Base-by-base conservation (phyloP, 2,888 invertebrate species). In the Acheta domesticus region DNA sequence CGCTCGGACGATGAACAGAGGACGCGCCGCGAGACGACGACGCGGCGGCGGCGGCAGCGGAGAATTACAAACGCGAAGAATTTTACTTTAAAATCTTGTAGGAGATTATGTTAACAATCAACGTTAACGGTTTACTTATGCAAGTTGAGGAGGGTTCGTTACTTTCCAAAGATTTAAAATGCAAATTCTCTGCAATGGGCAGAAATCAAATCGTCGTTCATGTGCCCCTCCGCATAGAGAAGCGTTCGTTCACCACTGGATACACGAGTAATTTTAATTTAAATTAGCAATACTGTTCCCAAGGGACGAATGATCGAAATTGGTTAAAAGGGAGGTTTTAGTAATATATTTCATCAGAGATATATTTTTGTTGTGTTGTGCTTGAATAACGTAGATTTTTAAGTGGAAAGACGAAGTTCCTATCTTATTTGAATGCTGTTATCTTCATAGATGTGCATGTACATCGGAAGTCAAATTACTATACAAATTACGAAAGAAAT, bases 101-200 rank as follows among this genome's bases (percentile, higher is more conserved):
- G 36, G 36, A 36, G 62, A 62, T 62, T 62, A 62, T 62, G 62
- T 62, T 62, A 62, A 62, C 62, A 62, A 62, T 62, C 62, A 62
- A 62, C 62, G 62, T 62, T 62, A 62, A 62, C 62, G 62, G 62
- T 62, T 62, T 62, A 12, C 62, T 62, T 62, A 62, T 62, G 62
- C 62, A 62, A 62, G 62, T 62, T 62, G n/a, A 62, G 62, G 62
- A 62, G 62, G 62, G 62, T 62, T 62, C 62, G 16, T 62, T 62
- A 62, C 62, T 62, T 62, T 62, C n/a, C 14, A 8, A 62, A 62
- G 62, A 62, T 62, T 62, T 62, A 62, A 62, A 19, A 62, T 62
- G 62, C 62, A 62, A 62, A 62, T 62, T 62, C n/a, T 14, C 62
- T 19, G n/a, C 62, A 62, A 62, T 62, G 16, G 62, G 16, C 62